Evolutionary conservation across 2,888 invertebrate genomes (phyloP), one percentile per base, ranked within the genome.

Genomic region (Glaucopsyche alexis): DNA sequence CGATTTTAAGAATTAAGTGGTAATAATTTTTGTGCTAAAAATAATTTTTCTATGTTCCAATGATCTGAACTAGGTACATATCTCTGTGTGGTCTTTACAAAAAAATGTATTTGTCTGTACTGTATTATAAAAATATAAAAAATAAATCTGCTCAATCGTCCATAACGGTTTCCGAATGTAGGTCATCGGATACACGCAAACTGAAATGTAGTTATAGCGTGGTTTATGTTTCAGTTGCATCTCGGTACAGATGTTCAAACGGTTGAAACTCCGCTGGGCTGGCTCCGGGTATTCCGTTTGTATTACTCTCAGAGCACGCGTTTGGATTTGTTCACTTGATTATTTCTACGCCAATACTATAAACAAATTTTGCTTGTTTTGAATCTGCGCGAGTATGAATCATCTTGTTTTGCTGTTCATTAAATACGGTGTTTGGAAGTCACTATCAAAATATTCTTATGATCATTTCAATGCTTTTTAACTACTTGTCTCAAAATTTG

Each of bases 261-360:
- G 81, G 75, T 73, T 83, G 76, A 81, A 77, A 77, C 75, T 77
- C 74, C 78, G 80, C 38, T 83, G 81, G 81, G 79, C 76, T 69
- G 77, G 79, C 66, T 76, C 77, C 71, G 79, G 81, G 81, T 80
- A 81, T 29, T 29, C 67, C 47, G 67, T 67, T 67, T 19, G 13
- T 66, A 9, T 45, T 65, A 42, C 14, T 38, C 64, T 60, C 29
- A 19, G 6, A 29, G 49, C 49, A 71, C 42, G 55, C 50, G 55
- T 71, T 29, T 55, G 73, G 71, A 65, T 71, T 71, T 72, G n/a
- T 70, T 52, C 16, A 65, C 72, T 65, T 19, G 7, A 67, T 11
- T 65, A 40, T 11, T 65, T 29, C 11, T 4, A 29, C 29, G 29
- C 29, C 29, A 7, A 1, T 38, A 8, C 13, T 19, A 9, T 16